Percentiles rank a stretch among this genome's conserved stretches.
Conservation (phyloP, 2,113 vertebrate genomes). For the Pteropus alecto region DNA sequence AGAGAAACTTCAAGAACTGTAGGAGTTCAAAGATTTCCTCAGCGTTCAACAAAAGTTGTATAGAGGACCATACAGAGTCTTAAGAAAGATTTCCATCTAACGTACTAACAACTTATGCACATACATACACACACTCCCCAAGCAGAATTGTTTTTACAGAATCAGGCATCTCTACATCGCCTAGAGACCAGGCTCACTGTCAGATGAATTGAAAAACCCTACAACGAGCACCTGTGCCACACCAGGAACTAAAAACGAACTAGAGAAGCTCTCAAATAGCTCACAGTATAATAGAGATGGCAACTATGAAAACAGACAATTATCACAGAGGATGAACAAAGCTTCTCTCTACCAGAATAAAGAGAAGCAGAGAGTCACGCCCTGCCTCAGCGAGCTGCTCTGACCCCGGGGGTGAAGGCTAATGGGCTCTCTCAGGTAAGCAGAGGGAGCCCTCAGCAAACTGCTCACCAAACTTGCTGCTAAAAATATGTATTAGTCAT, state of each 20-base stretch:
- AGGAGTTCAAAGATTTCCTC: not conserved
- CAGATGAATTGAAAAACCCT: not conserved
- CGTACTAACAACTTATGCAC: not conserved
- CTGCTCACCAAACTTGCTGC: not conserved
- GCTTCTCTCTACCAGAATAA: not conserved
- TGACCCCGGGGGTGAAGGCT: not conserved
- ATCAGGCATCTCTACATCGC: not conserved
- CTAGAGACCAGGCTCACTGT: accelerated
- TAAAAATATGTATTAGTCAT: not conserved
- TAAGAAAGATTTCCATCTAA: not conserved
- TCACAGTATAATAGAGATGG: not conserved
- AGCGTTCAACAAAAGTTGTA: not conserved
- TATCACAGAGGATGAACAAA: not conserved
- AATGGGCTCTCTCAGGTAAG: not conserved
- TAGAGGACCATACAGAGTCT: not conserved
- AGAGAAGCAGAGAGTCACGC: not conserved
- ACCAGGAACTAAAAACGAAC: too few species aligned
- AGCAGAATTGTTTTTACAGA: not conserved
- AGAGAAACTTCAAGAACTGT: not conserved
- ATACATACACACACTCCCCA: not conserved
- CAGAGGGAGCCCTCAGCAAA: not conserved
- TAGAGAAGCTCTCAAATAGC: not conserved
- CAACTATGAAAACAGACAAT: not conserved
- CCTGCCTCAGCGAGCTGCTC: accelerated
- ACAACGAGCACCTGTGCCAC: accelerated